Evolutionary conservation across 1,140 invertebrate genomes (phyloP), one percentile per base, ranked within the genome.

Genomic region (Trinorchestia longiramus): DNA sequence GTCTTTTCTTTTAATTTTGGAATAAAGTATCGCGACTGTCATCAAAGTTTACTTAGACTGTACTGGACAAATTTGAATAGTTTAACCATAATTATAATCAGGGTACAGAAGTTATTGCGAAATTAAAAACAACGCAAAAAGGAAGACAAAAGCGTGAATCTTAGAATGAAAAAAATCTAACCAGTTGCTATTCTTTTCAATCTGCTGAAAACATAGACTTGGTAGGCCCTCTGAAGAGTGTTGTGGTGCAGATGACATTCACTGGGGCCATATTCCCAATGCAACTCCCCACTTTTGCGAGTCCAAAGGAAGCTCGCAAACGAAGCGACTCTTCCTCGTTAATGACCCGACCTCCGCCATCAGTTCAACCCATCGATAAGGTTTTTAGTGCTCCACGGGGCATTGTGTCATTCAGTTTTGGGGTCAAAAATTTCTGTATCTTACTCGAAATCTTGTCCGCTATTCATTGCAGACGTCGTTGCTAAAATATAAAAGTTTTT

Each of bases 251-350:
- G 62, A 77, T 36, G 28, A 28, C 62, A 77, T 77, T 77, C 62
- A 77, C 28, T 77, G 62, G 1, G 62, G 8, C 88, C 88, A 17
- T 36, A 90, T 28, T 90, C 92, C 43, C 43, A 94, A 94, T 94
- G 92, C 92, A 94, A 45, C 43, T 45, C 44, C 6, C 40, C 92
- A 94, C 41, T 94, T 94, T 94, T 94, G 92, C 1, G 92, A 40
- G 43, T 42, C 43, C 41, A 94, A 47, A 94, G 92, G 92, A 94
- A 94, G 92, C 40, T 40, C 92, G 41, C 92, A 94, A 94, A 94
- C 92, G 92, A 94, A 94, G 92, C 92, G 41, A 94, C 43, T 94
- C 44, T n/a, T 94, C 43, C 44, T 40, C 44, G 92, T 45, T 94
- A 94, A 94, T 94, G 92, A 94, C 92, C 44, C 43, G 43, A 94